These are phyloP conservation scores for Aelia acuminata DNA, from an alignment of 2,888 invertebrate genomes.

Conservation along the genomic window DNA sequence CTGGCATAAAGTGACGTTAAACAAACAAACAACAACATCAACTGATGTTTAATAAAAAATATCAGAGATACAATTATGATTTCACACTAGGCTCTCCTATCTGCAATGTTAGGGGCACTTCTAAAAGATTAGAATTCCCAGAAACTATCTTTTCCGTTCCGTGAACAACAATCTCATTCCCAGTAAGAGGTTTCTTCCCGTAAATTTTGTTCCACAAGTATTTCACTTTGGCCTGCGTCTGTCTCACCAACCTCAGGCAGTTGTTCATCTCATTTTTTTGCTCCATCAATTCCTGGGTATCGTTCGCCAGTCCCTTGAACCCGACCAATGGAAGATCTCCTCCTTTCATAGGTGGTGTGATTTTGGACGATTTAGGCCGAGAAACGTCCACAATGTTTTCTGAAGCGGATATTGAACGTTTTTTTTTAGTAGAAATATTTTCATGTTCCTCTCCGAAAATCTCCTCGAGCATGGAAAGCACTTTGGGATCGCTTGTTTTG, in stretches of 20 bases:
- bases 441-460: not conserved
- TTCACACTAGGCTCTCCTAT: not conserved
- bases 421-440: not conserved
- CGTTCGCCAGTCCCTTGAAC: not conserved
- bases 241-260: conserved; percentile 2
- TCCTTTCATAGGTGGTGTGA: not conserved
- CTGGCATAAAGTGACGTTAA: no score
- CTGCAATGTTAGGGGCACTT: conserved; percentile 1
- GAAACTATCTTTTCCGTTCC: not conserved
- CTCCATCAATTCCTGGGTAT: not conserved
- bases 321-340: not conserved
- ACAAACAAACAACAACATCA: no score
- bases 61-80: not conserved
- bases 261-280: not conserved
- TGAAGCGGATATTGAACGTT: not conserved
- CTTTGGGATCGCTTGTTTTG: not conserved
- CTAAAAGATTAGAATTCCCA: not conserved
- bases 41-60: not conserved
- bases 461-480: not conserved
- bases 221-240: not conserved
- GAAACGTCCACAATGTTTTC: not conserved
- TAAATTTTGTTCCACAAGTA: conserved; percentile 8
- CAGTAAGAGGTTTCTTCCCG: no score
- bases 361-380: not conserved
- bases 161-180: not conserved